Evolutionary conservation across 2,888 invertebrate species (phyloP).

Genomic region (Archips xylosteana): DNA sequence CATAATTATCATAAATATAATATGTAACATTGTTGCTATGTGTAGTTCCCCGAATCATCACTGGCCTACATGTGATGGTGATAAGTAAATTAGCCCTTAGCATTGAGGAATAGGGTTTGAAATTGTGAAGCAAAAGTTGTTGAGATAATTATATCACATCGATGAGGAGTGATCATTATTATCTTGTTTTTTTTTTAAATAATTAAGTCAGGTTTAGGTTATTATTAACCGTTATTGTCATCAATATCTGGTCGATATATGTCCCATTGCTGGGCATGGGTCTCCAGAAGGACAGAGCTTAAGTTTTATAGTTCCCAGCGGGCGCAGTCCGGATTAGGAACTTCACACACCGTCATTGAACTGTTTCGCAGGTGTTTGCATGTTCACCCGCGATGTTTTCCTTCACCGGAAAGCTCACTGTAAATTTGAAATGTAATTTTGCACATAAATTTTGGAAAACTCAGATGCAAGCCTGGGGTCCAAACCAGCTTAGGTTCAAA

Average conservation of each 20-base stretch:
- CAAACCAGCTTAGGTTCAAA: no score
- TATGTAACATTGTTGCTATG: constrained; percentile 6
- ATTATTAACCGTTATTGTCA: neutral
- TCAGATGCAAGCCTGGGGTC: no score
- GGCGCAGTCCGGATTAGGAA: no score
- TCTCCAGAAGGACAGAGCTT: no score
- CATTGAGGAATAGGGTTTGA: neutral
- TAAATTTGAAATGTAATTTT: no score
- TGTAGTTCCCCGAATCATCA: constrained; percentile 2
- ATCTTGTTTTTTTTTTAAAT: constrained; percentile 10
- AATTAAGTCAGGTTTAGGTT: neutral
- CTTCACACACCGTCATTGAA: neutral
- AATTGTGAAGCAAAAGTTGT: neutral
- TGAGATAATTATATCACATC: constrained; percentile 7
- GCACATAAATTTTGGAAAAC: no score
- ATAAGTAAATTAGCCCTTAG: neutral
- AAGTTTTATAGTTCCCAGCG: no score
- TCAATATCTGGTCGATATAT: no score
- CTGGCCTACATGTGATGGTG: constrained; percentile 8
- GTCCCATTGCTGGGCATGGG: no score
- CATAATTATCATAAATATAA: neutral
- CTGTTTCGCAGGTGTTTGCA: no score
- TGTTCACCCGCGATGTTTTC: no score
- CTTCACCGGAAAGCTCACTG: no score
- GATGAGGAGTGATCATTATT: constrained; percentile 7